Evolutionary conservation across 2,888 invertebrate genomes (phyloP).

Genomic region (Lymantria monacha): DNA sequence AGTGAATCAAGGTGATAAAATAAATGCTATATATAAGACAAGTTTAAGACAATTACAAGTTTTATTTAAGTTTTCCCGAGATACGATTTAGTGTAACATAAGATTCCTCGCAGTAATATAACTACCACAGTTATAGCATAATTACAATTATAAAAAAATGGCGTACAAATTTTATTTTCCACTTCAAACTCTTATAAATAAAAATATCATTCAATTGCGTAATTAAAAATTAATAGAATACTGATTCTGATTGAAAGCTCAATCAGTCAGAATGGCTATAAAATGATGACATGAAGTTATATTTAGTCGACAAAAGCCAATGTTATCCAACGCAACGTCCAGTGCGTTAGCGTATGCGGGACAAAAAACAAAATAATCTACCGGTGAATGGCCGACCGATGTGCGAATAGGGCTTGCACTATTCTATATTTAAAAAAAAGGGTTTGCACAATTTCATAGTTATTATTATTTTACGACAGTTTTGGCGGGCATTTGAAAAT

Average conservation of each 20-base stretch:
- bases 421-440: neutral
- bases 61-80: too few species aligned
- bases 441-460: too few species aligned
- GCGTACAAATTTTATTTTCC: neutral
- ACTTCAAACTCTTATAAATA: neutral
- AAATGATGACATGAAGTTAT: neutral
- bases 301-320: slow-evolving; percentile 1
- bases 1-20: too few species aligned
- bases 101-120: too few species aligned
- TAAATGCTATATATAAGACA: too few species aligned
- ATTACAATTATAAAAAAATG: neutral
- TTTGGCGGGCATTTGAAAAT: too few species aligned
- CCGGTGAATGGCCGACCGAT: slow-evolving; percentile 67
- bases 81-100: too few species aligned
- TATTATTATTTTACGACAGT: too few species aligned
- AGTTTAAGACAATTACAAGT: too few species aligned
- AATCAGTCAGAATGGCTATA: neutral
- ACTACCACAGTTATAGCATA: neutral
- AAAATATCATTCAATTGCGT: too few species aligned
- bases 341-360: slow-evolving; percentile 59
- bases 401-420: slow-evolving; percentile 37
- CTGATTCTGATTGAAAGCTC: too few species aligned
- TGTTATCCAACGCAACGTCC: slow-evolving; percentile 7
- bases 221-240: too few species aligned
- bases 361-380: slow-evolving; percentile 74